Evolutionary conservation across 1,140 invertebrate genomes (phyloP).

Genomic region (Drosophila kanapiae): DNA sequence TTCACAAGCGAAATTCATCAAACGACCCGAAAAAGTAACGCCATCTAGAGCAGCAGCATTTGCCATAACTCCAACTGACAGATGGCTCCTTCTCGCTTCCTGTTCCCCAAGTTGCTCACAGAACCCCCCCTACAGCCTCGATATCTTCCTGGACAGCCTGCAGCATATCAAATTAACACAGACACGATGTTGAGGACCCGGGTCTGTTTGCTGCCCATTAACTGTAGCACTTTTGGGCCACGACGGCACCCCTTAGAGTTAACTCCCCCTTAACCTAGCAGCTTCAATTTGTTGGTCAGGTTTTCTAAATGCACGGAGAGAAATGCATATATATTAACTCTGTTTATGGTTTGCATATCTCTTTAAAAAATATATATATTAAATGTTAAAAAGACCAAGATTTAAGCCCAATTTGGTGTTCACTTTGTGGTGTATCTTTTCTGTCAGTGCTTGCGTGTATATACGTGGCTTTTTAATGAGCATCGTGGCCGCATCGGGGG

Average conservation of each 20-base stretch:
- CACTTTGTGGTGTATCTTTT: constrained; percentile 10
- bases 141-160: constrained; percentile 56
- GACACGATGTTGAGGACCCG: constrained; percentile 61
- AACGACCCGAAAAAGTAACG: constrained; percentile 24
- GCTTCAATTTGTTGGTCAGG: constrained; percentile 79
- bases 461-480: constrained; percentile 73
- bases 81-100: constrained; percentile 62
- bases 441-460: constrained; percentile 31
- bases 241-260: constrained; percentile 27
- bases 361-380: not conserved
- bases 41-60: constrained; percentile 49
- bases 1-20: constrained; percentile 32
- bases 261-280: constrained; percentile 21
- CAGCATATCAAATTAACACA: constrained; percentile 82
- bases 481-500: constrained; percentile 59
- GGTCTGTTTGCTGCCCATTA: constrained; percentile 75
- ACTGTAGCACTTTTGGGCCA: constrained; percentile 81
- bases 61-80: constrained; percentile 66
- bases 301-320: constrained; percentile 30
- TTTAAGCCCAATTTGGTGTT: no score
- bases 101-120: constrained; percentile 13
- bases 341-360: not conserved
- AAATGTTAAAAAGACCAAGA: no score
- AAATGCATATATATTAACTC: not conserved
- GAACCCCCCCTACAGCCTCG: not conserved